A percentile compares a stretch with the other conserved stretches of the same genome.
These are phyloP conservation scores for Lepilemur septentrionalis DNA, from an alignment of 2,797 vertebrate genomes.

Conservation along the genomic window DNA sequence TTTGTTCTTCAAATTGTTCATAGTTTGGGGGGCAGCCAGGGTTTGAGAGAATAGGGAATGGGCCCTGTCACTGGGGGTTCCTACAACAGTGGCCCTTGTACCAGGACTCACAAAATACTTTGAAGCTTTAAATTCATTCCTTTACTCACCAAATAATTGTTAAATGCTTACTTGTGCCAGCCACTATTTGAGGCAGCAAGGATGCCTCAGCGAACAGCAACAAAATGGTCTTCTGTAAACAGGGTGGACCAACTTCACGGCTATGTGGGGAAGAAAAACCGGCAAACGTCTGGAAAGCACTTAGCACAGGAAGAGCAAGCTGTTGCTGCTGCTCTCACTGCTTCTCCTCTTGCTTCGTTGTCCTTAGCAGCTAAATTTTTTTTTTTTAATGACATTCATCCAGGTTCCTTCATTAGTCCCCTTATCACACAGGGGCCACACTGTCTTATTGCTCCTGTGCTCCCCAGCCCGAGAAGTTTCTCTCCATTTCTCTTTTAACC, in stretches of 20 bases:
- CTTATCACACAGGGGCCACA: rapidly evolving
- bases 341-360: not conserved
- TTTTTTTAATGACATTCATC: not conserved
- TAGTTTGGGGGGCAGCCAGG: not conserved
- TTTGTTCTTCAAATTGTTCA: not conserved
- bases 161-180: not conserved
- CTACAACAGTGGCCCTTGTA: not conserved
- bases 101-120: not conserved
- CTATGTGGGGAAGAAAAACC: not conserved
- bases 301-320: not conserved
- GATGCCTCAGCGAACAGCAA: not conserved
- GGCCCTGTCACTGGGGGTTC: not conserved
- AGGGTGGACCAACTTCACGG: not conserved
- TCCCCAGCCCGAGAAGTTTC: not conserved
- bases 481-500: not conserved
- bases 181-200: not conserved
- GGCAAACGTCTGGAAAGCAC: not conserved
- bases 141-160: not conserved
- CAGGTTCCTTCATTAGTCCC: not conserved
- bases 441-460: not conserved
- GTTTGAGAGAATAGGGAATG: not conserved
- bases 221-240: not conserved
- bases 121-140: not conserved
- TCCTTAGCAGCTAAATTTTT: not conserved
- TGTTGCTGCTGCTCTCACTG: not conserved